Evolutionary conservation across 2,888 invertebrate species (phyloP).

Genomic region (Cephonodes hylas): DNA sequence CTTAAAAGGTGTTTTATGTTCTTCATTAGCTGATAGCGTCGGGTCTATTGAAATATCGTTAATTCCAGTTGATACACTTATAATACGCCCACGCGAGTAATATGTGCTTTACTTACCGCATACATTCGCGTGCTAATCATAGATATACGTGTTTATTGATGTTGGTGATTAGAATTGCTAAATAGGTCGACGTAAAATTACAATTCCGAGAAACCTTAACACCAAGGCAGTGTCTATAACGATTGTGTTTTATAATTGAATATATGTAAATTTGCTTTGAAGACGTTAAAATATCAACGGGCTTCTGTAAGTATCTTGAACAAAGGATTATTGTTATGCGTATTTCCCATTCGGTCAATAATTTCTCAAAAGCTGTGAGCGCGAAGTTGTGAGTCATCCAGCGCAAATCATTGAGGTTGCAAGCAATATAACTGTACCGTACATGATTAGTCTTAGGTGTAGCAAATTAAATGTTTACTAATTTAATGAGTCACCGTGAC

Average conservation of each 20-base stretch:
- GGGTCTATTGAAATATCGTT: slow-evolving; percentile 40
- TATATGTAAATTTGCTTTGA: not conserved
- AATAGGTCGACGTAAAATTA: slow-evolving; percentile 10
- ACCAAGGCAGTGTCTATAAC: not conserved
- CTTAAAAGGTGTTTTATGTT: slow-evolving; percentile 47
- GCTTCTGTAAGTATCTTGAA: slow-evolving; percentile 3
- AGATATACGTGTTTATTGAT: slow-evolving; percentile 18
- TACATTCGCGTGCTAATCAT: slow-evolving; percentile 15
- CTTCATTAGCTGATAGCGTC: slow-evolving; percentile 39
- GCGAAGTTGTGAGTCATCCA: slow-evolving; percentile 41
- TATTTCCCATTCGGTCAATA: slow-evolving; percentile 30
- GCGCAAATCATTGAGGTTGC: slow-evolving; percentile 39
- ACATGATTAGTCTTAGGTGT: slow-evolving; percentile 44
- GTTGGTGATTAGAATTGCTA: slow-evolving; percentile 22
- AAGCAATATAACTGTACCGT: slow-evolving; percentile 39
- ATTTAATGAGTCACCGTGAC: slow-evolving; percentile 44
- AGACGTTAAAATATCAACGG: not conserved
- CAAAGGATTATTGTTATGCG: slow-evolving; percentile 29
- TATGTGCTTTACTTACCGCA: slow-evolving; percentile 15
- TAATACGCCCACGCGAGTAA: slow-evolving; percentile 39
- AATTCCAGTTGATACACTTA: slow-evolving; percentile 36
- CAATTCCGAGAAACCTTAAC: slow-evolving; percentile 3
- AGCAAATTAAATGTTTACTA: slow-evolving; percentile 52
- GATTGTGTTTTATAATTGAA: not conserved
- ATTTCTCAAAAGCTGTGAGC: slow-evolving; percentile 42